Evolutionary conservation across 2,113 vertebrate genomes (phyloP).

Genomic region (Malurus melanocephalus): DNA sequence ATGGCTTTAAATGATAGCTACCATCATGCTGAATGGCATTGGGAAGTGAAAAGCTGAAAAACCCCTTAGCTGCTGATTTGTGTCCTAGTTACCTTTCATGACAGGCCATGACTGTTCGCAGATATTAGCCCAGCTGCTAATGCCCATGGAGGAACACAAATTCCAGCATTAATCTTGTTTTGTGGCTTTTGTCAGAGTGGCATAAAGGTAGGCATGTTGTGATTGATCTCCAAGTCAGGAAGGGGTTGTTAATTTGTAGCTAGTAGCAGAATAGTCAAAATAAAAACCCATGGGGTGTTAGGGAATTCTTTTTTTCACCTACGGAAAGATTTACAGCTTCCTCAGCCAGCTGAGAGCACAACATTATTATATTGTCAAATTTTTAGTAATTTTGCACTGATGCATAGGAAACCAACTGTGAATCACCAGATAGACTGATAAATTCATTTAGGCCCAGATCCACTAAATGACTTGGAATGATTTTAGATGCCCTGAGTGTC

Average conservation of each 20-base stretch:
- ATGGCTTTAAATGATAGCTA: background rate
- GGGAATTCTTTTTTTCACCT: background rate
- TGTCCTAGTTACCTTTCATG: background rate
- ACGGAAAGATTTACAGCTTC: conserved; percentile 2
- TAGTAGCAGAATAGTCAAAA: background rate
- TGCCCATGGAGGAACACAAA: background rate
- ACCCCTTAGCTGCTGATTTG: background rate
- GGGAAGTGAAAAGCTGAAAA: background rate
- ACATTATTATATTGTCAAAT: conserved; percentile 8
- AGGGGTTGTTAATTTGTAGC: background rate
- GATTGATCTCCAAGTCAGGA: conserved; percentile 19
- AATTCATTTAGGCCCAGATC: background rate
- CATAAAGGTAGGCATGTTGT: background rate
- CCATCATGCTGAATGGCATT: background rate
- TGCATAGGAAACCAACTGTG: background rate
- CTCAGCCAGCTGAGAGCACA: background rate
- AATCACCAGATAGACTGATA: background rate
- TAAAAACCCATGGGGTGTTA: background rate
- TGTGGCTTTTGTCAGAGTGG: background rate
- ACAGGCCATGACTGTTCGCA: background rate
- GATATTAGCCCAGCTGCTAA: background rate
- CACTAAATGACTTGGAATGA: background rate
- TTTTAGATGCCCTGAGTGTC: background rate
- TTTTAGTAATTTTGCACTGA: background rate
- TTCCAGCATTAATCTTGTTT: conserved; percentile 1